phyloP scores from a whole-genome alignment of 92 coral and sea anemone genomes.

The Porites lobata region DNA sequence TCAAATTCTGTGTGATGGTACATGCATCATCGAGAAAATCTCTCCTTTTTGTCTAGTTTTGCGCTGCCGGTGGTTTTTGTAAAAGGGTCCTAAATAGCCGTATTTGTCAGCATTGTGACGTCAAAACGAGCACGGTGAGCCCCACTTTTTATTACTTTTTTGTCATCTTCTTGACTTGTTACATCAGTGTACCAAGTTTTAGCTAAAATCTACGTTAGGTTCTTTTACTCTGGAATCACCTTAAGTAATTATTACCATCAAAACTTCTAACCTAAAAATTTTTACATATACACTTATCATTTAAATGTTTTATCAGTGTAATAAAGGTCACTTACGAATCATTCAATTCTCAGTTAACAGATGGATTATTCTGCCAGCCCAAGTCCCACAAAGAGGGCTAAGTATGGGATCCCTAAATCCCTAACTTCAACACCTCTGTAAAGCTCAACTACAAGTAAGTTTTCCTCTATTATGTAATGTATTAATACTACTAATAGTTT shows the following conservation, averaged over 20 bases:
- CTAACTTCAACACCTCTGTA: conserved; percentile 57
- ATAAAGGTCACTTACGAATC: conserved; percentile 50
- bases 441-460: conserved; percentile 54
- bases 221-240: neutral
- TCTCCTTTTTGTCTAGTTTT: too few relatives aligned
- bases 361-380: conserved; percentile 57
- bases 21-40: too few relatives aligned
- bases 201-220: too few relatives aligned
- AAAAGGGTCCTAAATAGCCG: too few relatives aligned
- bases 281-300: conserved; percentile 38
- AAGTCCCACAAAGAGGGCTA: conserved; percentile 62
- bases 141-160: too few relatives aligned
- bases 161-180: too few relatives aligned
- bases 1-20: too few relatives aligned
- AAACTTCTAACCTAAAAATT: conserved; percentile 46
- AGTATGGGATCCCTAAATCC: conserved; percentile 54
- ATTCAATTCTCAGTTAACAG: conserved; percentile 52
- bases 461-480: conserved; percentile 37
- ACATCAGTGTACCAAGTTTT: too few relatives aligned
- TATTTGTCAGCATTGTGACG: too few relatives aligned
- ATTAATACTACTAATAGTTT: conserved; percentile 51
- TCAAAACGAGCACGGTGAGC: too few relatives aligned
- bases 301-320: conserved; percentile 40
- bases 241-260: conserved; percentile 52
- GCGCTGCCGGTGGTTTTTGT: too few relatives aligned